Evolutionary conservation across 2,888 invertebrate genomes (phyloP).

Genomic region (Acanthacorydalis orientalis): DNA sequence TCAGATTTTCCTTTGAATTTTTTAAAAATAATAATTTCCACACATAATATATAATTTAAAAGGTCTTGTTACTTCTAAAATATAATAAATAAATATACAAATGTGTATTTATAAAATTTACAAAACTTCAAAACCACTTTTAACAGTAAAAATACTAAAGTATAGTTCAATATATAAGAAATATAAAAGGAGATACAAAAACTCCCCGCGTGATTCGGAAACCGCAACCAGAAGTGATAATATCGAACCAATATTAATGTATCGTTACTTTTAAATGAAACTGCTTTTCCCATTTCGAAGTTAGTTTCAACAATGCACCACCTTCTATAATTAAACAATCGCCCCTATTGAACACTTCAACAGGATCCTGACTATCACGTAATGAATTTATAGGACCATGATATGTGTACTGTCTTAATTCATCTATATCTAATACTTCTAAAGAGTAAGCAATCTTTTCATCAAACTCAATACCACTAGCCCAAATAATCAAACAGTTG

Average conservation of each 20-base stretch:
- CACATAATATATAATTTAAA: too few species aligned
- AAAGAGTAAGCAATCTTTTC: not conserved
- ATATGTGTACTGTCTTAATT: slow-evolving; percentile 4
- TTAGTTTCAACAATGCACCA: not conserved
- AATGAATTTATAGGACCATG: slow-evolving; percentile 7
- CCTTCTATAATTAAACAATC: slow-evolving; percentile 7
- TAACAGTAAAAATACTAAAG: too few species aligned
- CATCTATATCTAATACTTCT: not conserved
- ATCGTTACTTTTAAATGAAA: not conserved
- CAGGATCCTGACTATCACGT: slow-evolving; percentile 7
- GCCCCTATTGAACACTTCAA: slow-evolving; percentile 5
- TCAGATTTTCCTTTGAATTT: too few species aligned
- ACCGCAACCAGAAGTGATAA: too few species aligned
- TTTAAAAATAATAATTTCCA: too few species aligned
- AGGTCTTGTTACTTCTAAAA: too few species aligned
- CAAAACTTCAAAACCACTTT: too few species aligned
- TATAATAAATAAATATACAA: too few species aligned
- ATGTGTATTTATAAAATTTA: too few species aligned
- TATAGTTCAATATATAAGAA: too few species aligned
- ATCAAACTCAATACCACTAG: not conserved
- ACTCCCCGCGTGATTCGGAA: too few species aligned
- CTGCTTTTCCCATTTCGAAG: not conserved
- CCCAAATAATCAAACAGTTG: not conserved
- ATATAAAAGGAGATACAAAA: too few species aligned
- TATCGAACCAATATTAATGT: not conserved